phyloP scores from a whole-genome alignment of 2,113 vertebrate species.

The Perognathus longimembris region DNA sequence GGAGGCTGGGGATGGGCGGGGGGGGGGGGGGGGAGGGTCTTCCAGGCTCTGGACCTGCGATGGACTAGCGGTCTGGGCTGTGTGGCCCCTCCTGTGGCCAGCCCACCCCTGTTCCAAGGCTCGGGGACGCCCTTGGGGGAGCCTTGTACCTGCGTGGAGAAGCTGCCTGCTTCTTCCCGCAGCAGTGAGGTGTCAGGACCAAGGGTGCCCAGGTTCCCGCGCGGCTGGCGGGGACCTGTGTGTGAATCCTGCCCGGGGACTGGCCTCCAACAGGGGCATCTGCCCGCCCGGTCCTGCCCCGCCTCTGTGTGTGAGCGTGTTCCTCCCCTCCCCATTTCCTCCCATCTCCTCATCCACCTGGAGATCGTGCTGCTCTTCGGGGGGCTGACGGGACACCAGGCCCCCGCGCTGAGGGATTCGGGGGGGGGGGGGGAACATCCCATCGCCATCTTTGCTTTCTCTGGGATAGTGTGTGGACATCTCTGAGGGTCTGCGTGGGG shows the following conservation, averaged over 20 bases:
- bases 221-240: not conserved
- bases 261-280: not conserved
- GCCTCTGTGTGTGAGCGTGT: accelerated
- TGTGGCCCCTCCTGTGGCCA: not conserved
- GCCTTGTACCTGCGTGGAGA: accelerated
- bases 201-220: accelerated
- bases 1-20: not conserved
- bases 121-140: not conserved
- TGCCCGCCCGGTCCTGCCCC: accelerated
- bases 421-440: too few relatives aligned
- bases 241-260: not conserved
- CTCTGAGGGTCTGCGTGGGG: not conserved
- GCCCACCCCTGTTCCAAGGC: not conserved
- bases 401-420: too few relatives aligned
- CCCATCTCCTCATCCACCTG: accelerated
- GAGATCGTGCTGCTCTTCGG: not conserved
- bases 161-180: not conserved
- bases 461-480: not conserved
- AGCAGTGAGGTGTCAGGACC: too few relatives aligned
- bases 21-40: accelerated
- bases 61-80: not conserved
- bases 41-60: not conserved
- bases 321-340: accelerated
- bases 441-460: not conserved
- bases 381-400: not conserved